These are phyloP conservation scores for Macrosteles quadrilineatus DNA, from an alignment of 1,140 invertebrate species.

Conservation along the genomic window DNA sequence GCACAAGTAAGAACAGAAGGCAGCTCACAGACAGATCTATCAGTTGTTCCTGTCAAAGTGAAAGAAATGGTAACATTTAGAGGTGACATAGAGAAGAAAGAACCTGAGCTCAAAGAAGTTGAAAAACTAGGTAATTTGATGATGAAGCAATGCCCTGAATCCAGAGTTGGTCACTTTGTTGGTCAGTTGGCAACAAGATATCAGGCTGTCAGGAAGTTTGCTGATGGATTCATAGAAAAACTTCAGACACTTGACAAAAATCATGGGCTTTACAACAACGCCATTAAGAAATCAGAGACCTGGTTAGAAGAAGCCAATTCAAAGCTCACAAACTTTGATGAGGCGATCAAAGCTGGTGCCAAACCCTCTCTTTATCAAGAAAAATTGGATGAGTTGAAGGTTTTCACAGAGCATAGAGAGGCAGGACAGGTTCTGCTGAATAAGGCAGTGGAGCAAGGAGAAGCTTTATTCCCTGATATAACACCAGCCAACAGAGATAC, in stretches of 20 bases:
- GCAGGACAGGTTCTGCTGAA: constrained; percentile 76
- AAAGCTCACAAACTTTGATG: constrained; percentile 68
- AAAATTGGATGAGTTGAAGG: constrained; percentile 72
- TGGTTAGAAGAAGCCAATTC: constrained; percentile 78
- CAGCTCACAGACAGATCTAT: constrained; percentile 66
- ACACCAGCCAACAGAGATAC: constrained; percentile 82
- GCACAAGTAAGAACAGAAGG: constrained; percentile 73
- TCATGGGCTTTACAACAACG: constrained; percentile 58
- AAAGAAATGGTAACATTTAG: constrained; percentile 64
- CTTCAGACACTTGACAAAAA: constrained; percentile 36
- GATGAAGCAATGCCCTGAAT: constrained; percentile 74
- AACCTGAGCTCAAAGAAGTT: constrained; percentile 66
- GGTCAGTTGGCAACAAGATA: constrained; percentile 75
- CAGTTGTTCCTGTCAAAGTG: constrained; percentile 71
- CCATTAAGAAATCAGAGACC: constrained; percentile 68
- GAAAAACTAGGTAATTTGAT: constrained; percentile 70
- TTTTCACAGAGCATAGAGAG: constrained; percentile 72
- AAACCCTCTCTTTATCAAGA: constrained; percentile 62
- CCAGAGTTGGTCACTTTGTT: constrained; percentile 75
- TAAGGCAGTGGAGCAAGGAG: constrained; percentile 79
- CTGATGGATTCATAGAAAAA: constrained; percentile 45
- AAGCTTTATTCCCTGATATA: constrained; percentile 83
- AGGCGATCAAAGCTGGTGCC: constrained; percentile 62
- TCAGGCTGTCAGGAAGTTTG: constrained; percentile 71
- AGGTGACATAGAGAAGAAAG: constrained; percentile 63